These are phyloP conservation scores for Acridotheres tristis DNA, from an alignment of 2,797 vertebrate species.

Conservation along the genomic window DNA sequence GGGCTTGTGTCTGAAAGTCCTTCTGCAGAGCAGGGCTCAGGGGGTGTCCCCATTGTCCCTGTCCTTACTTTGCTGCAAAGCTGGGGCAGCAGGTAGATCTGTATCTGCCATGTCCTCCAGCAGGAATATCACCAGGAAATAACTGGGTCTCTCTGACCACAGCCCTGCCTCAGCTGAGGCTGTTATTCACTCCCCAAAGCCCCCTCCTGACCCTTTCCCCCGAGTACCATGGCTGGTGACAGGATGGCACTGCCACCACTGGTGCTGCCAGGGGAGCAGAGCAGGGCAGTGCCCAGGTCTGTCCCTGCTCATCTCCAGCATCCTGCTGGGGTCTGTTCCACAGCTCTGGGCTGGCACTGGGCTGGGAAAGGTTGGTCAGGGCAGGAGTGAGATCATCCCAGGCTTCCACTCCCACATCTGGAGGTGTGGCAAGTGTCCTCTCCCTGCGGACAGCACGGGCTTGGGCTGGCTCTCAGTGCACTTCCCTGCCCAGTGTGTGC, in stretches of 20 bases:
- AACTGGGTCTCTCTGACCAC: background rate
- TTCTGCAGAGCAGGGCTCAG: background rate
- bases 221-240: rapidly evolving
- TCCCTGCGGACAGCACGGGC: background rate
- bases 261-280: background rate
- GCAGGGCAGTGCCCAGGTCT: rapidly evolving
- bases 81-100: background rate
- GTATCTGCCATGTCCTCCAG: background rate
- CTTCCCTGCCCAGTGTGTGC: background rate
- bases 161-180: background rate
- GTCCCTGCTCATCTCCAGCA: background rate
- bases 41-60: background rate
- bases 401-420: rapidly evolving
- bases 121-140: background rate
- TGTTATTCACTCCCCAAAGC: background rate
- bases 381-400: background rate
- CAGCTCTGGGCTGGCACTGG: background rate
- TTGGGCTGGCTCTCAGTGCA: background rate
- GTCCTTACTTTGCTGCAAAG: background rate
- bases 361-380: background rate
- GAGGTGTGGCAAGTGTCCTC: background rate
- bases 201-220: background rate
- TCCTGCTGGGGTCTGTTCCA: rapidly evolving
- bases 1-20: background rate
- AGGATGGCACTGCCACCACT: background rate